These are phyloP conservation scores for Mugil cephalus DNA, from an alignment of 2,113 vertebrate species.

Conservation along the genomic window DNA sequence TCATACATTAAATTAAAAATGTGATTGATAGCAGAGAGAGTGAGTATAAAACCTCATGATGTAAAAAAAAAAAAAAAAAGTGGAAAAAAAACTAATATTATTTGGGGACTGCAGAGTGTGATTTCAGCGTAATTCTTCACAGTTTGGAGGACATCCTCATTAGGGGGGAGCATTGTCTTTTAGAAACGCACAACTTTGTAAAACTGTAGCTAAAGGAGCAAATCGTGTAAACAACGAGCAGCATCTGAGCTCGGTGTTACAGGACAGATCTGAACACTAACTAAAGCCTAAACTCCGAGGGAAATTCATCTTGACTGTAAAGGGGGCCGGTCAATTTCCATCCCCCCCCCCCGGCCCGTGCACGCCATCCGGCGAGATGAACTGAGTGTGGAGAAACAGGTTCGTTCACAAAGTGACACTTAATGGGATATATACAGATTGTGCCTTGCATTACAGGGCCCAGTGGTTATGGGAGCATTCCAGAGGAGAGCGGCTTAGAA, in stretches of 20 bases:
- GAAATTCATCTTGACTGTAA: conserved; percentile 38
- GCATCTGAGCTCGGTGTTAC: background rate
- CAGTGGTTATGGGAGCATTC: conserved; percentile 74
- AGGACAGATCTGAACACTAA: conserved; percentile 5
- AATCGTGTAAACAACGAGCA: conserved; percentile 35
- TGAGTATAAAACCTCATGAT: conserved; percentile 65
- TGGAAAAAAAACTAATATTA: conserved; percentile 68
- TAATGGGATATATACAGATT: conserved; percentile 81
- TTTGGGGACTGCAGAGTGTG: conserved; percentile 56
- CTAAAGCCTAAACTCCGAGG: background rate
- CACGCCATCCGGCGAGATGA: conserved; percentile 35
- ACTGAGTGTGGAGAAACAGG: conserved; percentile 59
- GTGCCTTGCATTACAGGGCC: conserved; percentile 75
- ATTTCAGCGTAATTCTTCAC: conserved; percentile 58
- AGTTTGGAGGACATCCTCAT: conserved; percentile 25
- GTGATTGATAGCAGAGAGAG: conserved; percentile 80
- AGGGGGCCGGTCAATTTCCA: conserved; percentile 37
- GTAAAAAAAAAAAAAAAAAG: conserved; percentile 54
- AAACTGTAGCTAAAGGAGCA: conserved; percentile 23
- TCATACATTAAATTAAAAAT: conserved; percentile 87
- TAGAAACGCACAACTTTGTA: conserved; percentile 4
- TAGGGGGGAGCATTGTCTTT: conserved; percentile 22
- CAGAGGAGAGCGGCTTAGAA: conserved; percentile 72
- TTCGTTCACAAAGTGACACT: conserved; percentile 74
- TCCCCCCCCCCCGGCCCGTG: conserved; percentile 16